Base-by-base conservation (phyloP, 2,113 vertebrate species). In the Chloropsis cyanopogon region DNA sequence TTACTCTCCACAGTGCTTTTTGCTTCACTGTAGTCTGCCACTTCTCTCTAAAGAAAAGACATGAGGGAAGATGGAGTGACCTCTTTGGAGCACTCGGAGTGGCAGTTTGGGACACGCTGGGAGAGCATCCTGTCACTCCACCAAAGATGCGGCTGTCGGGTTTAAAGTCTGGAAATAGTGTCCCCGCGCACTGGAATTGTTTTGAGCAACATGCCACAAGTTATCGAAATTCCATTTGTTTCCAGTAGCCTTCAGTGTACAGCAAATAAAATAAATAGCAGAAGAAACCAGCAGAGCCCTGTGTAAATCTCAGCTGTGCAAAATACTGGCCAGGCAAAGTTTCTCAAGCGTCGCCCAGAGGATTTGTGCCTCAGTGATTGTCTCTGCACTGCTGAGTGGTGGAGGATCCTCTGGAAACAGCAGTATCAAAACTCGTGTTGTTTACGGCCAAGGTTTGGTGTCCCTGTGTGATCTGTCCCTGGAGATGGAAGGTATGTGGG, bases 401-500 rank as follows among this genome's bases (percentile, higher is more conserved):
- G 73, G 61, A 47, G 85, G 70, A 50, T 52, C 59, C 79, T 57
- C 87, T 70, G 37, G 92, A 83, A 85, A 39, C 6, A 21, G 75
- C 59, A 25, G 72, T 94, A 77, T 93, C 93, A 66, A 52, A 95
- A 93, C 88, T 64, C 57, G 3, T 4, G 66, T 91, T 97, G 88
- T 97, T 96, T 93, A 88, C 49, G 37, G 91, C 82, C 68, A 85
- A 96, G 85, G 82, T 96, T 97, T 96, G 84, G 90, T 92, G 90
- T 95, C 95, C 61, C 84, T 73, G 72, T 94, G 96, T 81, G 87
- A 95, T 97, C 88, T 59, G 86, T 83, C 92, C 90, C 94, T 94
- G 92, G 94, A 95, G 96, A 97, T 92, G 84, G 95, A 93, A 97
- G 83, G 87, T 97, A 94, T 97, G 93, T 96, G 69, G 88, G 90